Conservation (phyloP, 2,113 vertebrate genomes). For the Quiscalus mexicanus region DNA sequence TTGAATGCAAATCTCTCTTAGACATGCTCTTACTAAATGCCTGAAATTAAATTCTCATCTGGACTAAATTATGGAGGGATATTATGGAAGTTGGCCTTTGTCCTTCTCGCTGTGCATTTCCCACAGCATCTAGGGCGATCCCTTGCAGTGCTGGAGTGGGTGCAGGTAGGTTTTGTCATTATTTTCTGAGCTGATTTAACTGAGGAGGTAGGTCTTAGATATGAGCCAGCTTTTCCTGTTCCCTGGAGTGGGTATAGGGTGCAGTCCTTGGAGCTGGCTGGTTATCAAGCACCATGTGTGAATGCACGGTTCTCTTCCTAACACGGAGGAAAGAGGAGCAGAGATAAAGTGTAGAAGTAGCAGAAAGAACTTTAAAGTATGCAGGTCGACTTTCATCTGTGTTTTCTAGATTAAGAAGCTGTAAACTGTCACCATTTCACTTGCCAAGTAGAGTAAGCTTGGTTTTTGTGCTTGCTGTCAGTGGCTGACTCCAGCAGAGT, state of each 20-base stretch:
- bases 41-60: neutral
- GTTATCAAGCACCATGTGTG: neutral
- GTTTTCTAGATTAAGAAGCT: neutral
- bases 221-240: neutral
- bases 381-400: neutral
- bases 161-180: neutral
- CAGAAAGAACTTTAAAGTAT: neutral
- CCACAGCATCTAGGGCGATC: neutral
- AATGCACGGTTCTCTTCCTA: neutral
- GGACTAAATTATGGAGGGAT: neutral
- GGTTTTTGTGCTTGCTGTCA: neutral
- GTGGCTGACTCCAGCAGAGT: neutral
- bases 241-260: neutral
- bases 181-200: neutral
- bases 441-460: neutral
- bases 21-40: neutral
- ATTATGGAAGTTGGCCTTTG: neutral
- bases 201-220: neutral
- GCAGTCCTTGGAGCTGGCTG: neutral
- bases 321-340: neutral
- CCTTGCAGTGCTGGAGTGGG: neutral
- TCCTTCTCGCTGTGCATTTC: neutral
- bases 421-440: neutral
- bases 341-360: neutral
- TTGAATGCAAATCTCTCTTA: neutral